These are phyloP conservation scores for Vanessa tameamea DNA, from an alignment of 1,140 invertebrate genomes.

Conservation along the genomic window DNA sequence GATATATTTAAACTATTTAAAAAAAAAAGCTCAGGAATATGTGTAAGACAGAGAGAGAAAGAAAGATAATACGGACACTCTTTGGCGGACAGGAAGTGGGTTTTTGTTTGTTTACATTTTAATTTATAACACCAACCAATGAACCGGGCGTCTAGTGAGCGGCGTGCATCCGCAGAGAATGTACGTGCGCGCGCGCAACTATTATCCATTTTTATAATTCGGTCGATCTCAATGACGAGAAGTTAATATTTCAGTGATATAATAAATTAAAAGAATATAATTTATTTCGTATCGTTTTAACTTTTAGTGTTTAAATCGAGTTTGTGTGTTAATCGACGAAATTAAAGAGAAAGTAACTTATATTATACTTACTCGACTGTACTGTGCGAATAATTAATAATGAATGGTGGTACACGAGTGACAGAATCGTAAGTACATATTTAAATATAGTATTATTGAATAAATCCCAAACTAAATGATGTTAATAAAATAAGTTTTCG, in stretches of 20 bases:
- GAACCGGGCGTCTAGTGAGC: constrained; percentile 14
- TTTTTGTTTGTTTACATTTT: constrained; percentile 38
- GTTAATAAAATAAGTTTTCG: no score
- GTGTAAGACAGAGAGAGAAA: no score
- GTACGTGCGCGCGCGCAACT: constrained; percentile 1
- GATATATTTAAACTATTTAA: no score
- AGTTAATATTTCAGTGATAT: neutral
- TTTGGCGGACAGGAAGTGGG: constrained; percentile 10
- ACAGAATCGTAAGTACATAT: constrained; percentile 7
- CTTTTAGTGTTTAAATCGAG: neutral
- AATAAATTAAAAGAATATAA: neutral
- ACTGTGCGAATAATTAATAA: constrained; percentile 3
- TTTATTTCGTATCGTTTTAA: neutral
- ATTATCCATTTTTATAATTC: neutral
- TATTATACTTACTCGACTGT: neutral
- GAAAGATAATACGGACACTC: neutral
- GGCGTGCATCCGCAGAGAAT: constrained; percentile 17
- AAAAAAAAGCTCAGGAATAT: no score
- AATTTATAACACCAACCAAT: constrained; percentile 28
- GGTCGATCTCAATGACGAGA: constrained; percentile 17
- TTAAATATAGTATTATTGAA: no score
- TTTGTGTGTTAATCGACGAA: neutral
- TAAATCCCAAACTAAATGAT: no score
- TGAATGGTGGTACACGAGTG: constrained; percentile 7
- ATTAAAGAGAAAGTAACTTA: constrained; percentile 14